Conservation (phyloP, 2,888 invertebrate species). For the Nemotelus nigrinus region DNA sequence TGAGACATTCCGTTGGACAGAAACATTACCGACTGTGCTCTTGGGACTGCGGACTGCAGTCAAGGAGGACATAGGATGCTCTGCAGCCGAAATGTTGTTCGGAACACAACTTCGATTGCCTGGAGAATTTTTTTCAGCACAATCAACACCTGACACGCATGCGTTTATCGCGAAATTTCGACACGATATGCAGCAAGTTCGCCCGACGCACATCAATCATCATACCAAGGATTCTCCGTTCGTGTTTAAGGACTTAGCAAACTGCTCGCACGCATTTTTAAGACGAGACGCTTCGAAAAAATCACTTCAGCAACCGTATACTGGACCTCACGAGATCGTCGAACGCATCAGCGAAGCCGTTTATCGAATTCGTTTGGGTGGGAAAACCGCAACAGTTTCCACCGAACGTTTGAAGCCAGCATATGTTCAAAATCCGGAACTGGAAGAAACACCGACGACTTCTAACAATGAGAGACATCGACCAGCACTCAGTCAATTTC, state of each 20-base stretch:
- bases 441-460: not conserved
- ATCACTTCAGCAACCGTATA: conserved; percentile 53
- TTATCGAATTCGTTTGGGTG: not conserved
- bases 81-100: conserved; percentile 14
- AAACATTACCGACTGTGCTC: conserved; percentile 22
- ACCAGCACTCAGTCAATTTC: conserved; percentile 1
- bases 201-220: too few relatives aligned
- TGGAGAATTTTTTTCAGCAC: too few relatives aligned
- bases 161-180: too few relatives aligned
- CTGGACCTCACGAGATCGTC: conserved; percentile 53
- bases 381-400: not conserved
- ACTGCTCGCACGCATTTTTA: too few relatives aligned
- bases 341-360: conserved; percentile 26
- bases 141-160: too few relatives aligned
- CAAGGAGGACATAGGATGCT: not conserved
- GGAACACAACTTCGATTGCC: conserved; percentile 14
- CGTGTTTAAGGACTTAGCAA: too few relatives aligned
- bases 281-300: too few relatives aligned
- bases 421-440: not conserved
- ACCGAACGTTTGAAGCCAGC: conserved; percentile 14
- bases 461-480: not conserved
- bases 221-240: too few relatives aligned
- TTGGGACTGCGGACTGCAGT: conserved; percentile 5
- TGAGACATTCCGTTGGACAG: conserved; percentile 13
- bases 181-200: too few relatives aligned